Conservation (phyloP, 2,888 invertebrate species). For the Cantharis lateralis region DNA sequence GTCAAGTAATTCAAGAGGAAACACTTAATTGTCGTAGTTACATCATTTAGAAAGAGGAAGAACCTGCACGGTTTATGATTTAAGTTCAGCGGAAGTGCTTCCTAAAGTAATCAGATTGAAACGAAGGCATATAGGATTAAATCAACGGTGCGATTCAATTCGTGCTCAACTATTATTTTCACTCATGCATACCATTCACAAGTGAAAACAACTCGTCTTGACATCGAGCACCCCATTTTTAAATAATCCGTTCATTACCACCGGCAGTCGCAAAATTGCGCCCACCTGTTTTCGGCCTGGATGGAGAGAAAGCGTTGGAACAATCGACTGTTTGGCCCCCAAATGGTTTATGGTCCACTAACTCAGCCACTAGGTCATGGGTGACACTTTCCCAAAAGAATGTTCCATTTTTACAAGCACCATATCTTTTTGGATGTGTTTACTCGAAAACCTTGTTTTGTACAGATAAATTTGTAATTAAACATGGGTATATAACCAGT, state of each 20-base stretch:
- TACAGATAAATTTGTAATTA: background rate
- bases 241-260: background rate
- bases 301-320: background rate
- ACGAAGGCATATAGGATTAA: slow-evolving; percentile 32
- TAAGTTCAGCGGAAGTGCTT: slow-evolving; percentile 39
- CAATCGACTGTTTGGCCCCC: background rate
- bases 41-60: slow-evolving; percentile 37
- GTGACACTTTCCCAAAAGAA: background rate
- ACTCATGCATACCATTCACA: background rate
- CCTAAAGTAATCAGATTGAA: slow-evolving; percentile 43
- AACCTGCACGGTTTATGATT: slow-evolving; percentile 33
- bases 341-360: background rate
- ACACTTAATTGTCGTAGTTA: slow-evolving; percentile 22
- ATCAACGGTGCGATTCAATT: slow-evolving; percentile 6
- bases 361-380: background rate
- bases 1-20: slow-evolving; percentile 24
- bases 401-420: background rate
- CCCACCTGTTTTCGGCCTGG: background rate
- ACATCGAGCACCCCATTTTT: background rate
- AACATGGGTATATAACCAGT: background rate
- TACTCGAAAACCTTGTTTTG: background rate
- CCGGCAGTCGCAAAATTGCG: background rate
- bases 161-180: slow-evolving; percentile 3
- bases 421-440: background rate
- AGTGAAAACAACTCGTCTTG: background rate